Percentiles rank a stretch among this genome's conserved stretches.
phyloP scores from a whole-genome alignment of 2,888 invertebrate species.

The Busseola fusca region DNA sequence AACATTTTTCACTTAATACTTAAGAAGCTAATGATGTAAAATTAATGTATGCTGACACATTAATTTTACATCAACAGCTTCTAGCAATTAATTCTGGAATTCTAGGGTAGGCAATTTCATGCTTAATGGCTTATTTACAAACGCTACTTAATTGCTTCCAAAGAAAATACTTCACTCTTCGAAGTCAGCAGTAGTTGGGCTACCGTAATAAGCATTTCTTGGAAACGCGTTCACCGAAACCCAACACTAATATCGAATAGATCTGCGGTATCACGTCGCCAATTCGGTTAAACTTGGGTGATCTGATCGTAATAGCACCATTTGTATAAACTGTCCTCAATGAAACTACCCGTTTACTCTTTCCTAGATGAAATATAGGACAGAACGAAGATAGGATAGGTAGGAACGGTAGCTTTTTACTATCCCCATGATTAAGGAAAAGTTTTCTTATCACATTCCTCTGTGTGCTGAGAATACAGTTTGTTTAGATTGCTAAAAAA shows the following conservation, averaged over 20 bases:
- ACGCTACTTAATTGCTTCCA: conserved; percentile 31
- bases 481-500: not conserved
- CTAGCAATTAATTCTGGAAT: conserved; percentile 19
- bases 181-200: conserved; percentile 9
- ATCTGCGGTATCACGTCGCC: conserved; percentile 70
- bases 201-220: conserved; percentile 29
- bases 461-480: not conserved
- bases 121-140: conserved; percentile 32
- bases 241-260: conserved; percentile 63
- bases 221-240: conserved; percentile 10
- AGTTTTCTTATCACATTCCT: not conserved
- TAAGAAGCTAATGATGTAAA: not conserved
- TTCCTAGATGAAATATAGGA: conserved; percentile 44
- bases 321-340: conserved; percentile 63
- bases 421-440: conserved; percentile 27
- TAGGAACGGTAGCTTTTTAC: conserved; percentile 12
- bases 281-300: conserved; percentile 70
- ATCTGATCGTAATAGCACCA: conserved; percentile 65
- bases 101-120: conserved; percentile 8
- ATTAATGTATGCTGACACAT: too few relatives aligned
- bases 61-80: not conserved
- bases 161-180: conserved; percentile 19
- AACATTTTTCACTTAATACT: not conserved
- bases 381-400: conserved; percentile 17
- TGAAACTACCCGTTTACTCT: conserved; percentile 55